Conservation (phyloP, 2,113 vertebrate genomes). For the Orycteropus afer region DNA sequence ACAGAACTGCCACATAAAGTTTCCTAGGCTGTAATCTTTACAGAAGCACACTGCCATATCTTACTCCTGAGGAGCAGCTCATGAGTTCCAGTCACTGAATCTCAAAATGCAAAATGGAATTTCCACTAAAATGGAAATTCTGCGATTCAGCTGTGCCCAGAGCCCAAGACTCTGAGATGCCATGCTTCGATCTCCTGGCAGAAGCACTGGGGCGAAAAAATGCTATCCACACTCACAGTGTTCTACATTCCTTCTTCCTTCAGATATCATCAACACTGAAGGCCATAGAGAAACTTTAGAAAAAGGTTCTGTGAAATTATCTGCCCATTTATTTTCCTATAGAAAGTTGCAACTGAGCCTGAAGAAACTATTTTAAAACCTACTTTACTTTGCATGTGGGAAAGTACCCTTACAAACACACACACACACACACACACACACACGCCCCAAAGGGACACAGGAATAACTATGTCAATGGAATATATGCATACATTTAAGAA, state of each 20-base stretch:
- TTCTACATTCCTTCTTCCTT: not conserved
- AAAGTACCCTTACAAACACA: not conserved
- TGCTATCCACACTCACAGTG: not conserved
- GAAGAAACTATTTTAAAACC: conserved; percentile 27
- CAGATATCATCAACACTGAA: not conserved
- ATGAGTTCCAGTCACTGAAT: not conserved
- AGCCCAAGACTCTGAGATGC: not conserved
- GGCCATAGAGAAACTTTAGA: accelerated
- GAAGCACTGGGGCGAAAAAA: not conserved
- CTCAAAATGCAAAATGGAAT: too few relatives aligned
- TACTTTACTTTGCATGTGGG: not conserved
- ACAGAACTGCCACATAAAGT: not conserved
- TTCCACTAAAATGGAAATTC: not conserved
- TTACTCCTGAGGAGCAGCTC: not conserved
- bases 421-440: not conserved
- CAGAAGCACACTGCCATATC: not conserved
- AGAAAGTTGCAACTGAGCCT: not conserved
- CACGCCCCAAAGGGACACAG: not conserved
- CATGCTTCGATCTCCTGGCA: accelerated
- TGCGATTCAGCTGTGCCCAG: not conserved
- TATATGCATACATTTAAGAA: not conserved
- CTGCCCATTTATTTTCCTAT: not conserved
- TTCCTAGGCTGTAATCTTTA: not conserved
- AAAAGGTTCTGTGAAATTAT: not conserved
- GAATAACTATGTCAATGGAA: not conserved